Evolutionary conservation across 2,113 vertebrate species (phyloP).

Genomic region (Todiramphus chloris): DNA sequence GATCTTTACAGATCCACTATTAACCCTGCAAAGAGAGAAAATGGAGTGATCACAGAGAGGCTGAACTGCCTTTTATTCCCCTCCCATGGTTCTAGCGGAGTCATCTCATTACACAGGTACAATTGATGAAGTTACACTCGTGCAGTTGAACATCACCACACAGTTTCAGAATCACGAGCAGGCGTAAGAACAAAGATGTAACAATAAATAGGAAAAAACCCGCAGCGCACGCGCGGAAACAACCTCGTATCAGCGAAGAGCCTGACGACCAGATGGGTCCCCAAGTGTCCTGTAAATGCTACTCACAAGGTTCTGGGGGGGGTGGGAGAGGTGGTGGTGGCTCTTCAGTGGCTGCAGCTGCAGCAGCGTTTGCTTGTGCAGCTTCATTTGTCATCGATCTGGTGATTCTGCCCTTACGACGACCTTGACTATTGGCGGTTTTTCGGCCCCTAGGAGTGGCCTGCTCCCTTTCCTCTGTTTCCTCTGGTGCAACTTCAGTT

Average conservation of each 20-base stretch:
- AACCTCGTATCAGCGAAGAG: background rate
- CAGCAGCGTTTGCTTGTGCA: conserved; percentile 85
- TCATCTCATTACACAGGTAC: background rate
- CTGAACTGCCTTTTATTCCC: background rate
- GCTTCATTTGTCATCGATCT: conserved; percentile 98
- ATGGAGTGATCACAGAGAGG: background rate
- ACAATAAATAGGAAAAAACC: background rate
- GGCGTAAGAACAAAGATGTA: background rate
- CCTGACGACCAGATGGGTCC: background rate
- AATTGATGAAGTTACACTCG: background rate
- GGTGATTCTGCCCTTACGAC: conserved; percentile 94
- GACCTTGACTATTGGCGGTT: conserved; percentile 97
- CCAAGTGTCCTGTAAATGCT: background rate
- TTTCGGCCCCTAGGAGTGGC: conserved; percentile 90
- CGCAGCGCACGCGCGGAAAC: background rate
- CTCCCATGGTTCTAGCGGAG: background rate
- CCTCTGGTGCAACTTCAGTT: conserved; percentile 86
- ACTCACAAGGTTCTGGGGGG: conserved; percentile 85
- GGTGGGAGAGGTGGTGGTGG: conserved; percentile 78
- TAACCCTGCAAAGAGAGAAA: background rate
- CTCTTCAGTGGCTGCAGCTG: conserved; percentile 83
- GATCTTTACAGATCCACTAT: background rate
- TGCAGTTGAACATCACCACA: background rate
- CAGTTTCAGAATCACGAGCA: background rate
- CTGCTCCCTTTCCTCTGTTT: conserved; percentile 94